These are phyloP conservation scores for Gerris buenoi DNA, from an alignment of 1,140 invertebrate species.

Conservation along the genomic window DNA sequence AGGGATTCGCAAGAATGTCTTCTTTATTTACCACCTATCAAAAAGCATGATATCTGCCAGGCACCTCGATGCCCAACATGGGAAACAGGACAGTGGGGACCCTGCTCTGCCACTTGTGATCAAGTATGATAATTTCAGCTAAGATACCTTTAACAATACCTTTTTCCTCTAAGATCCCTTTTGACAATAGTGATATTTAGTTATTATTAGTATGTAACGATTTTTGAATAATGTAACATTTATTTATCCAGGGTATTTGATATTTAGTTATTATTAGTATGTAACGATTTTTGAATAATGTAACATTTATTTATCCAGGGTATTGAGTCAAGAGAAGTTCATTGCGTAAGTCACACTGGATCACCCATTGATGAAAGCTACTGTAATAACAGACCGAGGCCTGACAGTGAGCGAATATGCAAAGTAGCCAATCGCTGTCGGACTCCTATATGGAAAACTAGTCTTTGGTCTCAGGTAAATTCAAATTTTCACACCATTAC, in stretches of 20 bases:
- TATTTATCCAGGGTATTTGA: constrained; percentile 11
- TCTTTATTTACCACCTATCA: constrained; percentile 2
- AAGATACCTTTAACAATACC: no score
- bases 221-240: no score
- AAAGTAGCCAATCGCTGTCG: not conserved
- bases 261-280: no score
- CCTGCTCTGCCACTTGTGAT: constrained; percentile 26
- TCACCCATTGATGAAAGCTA: constrained; percentile 8
- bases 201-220: no score
- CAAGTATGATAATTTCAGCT: no score
- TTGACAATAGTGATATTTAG: no score
- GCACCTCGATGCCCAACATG: constrained; percentile 29
- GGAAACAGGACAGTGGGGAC: constrained; percentile 30
- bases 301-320: constrained; percentile 9
- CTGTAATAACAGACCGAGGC: constrained; percentile 10
- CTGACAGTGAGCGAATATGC: constrained; percentile 11
- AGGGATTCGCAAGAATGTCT: constrained; percentile 14
- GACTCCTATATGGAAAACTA: constrained; percentile 5
- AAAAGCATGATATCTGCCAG: constrained; percentile 12
- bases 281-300: no score
- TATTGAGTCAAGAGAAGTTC: constrained; percentile 12
- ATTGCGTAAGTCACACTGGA: constrained; percentile 10
- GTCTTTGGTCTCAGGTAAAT: constrained; percentile 7
- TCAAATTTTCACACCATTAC: no score
- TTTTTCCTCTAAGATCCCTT: no score